These are phyloP conservation scores for Mus spicilegus DNA, from an alignment of 2,113 vertebrate genomes.

Conservation along the genomic window DNA sequence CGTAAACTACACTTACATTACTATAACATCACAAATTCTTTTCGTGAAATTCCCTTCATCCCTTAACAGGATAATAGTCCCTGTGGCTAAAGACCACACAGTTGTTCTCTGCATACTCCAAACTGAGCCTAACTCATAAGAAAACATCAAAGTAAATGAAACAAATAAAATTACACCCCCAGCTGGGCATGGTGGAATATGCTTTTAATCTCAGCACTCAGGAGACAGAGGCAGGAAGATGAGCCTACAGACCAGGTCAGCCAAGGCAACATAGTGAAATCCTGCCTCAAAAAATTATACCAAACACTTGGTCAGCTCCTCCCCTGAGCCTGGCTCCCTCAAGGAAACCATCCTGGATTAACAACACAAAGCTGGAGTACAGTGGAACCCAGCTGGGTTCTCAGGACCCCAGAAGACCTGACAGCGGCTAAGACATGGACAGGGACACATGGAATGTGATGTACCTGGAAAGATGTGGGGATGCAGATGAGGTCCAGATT, in stretches of 20 bases:
- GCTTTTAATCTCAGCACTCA: neutral
- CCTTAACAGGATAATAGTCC: neutral
- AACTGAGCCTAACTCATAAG: neutral
- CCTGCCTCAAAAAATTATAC: neutral
- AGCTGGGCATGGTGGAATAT: neutral
- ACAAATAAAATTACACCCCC: neutral
- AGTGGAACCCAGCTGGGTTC: neutral
- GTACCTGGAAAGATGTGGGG: constrained; percentile 97
- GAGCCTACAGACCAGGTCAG: neutral
- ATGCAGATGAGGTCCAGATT: constrained; percentile 95
- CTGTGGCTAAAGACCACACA: neutral
- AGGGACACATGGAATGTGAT: neutral
- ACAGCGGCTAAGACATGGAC: neutral
- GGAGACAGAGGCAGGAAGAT: neutral
- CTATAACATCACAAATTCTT: neutral
- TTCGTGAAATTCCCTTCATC: neutral
- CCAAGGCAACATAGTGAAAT: neutral
- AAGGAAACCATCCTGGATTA: neutral
- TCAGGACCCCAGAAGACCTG: neutral
- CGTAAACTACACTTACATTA: neutral
- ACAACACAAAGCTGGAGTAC: neutral
- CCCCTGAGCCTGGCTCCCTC: neutral
- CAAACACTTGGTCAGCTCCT: neutral
- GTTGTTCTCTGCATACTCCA: neutral
- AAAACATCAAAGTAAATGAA: neutral